Evolutionary conservation across 2,888 invertebrate species (phyloP), one percentile per base, ranked within the genome.

Genomic region (Noctua janthina): DNA sequence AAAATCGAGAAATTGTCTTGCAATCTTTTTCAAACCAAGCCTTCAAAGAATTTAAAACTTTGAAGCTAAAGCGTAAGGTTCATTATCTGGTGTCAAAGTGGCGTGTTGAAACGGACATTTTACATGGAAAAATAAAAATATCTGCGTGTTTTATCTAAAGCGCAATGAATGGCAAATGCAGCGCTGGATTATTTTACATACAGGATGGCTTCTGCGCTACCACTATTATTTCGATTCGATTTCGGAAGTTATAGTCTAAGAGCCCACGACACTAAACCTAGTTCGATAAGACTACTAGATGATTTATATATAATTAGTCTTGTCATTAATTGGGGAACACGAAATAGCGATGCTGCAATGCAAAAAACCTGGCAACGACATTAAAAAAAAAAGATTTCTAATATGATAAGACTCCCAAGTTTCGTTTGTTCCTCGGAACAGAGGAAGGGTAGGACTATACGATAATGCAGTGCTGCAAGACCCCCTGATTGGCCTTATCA

Each of bases 121-220:
- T 91, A 91, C 89, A 92, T 90, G 89, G 86, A 85, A 92, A 92
- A 91, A 93, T 92, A 92, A 92, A 93, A 93, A 92, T 90, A 90
- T 91, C 91, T 89, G 89, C 87, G 84, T 86, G 91, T 89, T 91
- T 91, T 92, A 92, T 92, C 91, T 91, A 91, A 92, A 92, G 91
- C 91, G 91, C 92, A 93, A 93, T 93, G 92, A 93, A 93, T 92
- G 92, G 92, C 87, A 91, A 92, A 93, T 93, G 91, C 89, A 90
- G 91, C 83, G 81, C 76, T 75, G 88, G 91, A 92, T 93, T 93
- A 93, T 92, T 93, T 92, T 90, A 90, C 90, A 90, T 87, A 88
- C 84, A 85, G 88, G 90, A 90, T 90, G 89, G 86, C 85, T 88
- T 74, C 82, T 80, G 68, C 71, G 76, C 76, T 74, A 68, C 78